These are phyloP conservation scores for Colossoma macropomum DNA, from an alignment of 2,113 vertebrate genomes.

Conservation along the genomic window DNA sequence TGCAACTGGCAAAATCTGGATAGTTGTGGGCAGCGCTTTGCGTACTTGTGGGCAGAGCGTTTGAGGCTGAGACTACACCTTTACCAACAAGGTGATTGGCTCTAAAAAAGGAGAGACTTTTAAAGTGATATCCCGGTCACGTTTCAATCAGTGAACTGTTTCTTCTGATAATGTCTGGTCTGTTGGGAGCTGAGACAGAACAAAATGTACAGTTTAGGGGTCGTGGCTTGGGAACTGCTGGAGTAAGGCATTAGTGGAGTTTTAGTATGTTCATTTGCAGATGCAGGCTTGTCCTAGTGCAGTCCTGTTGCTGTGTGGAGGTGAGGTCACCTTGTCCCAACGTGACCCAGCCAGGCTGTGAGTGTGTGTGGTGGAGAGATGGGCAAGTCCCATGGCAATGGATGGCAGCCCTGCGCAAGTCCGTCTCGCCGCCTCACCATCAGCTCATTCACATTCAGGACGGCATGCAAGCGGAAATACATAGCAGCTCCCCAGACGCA, in stretches of 20 bases:
- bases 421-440: constrained; percentile 38
- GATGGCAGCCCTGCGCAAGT: constrained; percentile 8
- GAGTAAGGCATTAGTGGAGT: not conserved
- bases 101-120: too few species aligned
- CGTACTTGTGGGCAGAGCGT: too few species aligned
- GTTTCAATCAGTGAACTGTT: not conserved
- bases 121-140: too few species aligned
- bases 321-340: constrained; percentile 49
- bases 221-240: not conserved
- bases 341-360: constrained; percentile 34
- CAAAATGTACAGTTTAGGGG: not conserved
- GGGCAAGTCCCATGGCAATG: constrained; percentile 51
- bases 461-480: constrained; percentile 64
- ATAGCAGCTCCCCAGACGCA: constrained; percentile 37
- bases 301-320: not conserved
- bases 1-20: too few species aligned
- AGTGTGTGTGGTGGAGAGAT: constrained; percentile 33
- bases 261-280: not conserved
- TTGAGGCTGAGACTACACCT: too few species aligned
- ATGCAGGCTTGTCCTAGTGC: not conserved
- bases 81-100: too few species aligned
- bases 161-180: not conserved
- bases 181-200: not conserved
- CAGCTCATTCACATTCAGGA: constrained; percentile 56
- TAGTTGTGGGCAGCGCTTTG: too few species aligned